Evolutionary conservation across 2,797 vertebrate species (phyloP).

Genomic region (Xiphophorus birchmanni): DNA sequence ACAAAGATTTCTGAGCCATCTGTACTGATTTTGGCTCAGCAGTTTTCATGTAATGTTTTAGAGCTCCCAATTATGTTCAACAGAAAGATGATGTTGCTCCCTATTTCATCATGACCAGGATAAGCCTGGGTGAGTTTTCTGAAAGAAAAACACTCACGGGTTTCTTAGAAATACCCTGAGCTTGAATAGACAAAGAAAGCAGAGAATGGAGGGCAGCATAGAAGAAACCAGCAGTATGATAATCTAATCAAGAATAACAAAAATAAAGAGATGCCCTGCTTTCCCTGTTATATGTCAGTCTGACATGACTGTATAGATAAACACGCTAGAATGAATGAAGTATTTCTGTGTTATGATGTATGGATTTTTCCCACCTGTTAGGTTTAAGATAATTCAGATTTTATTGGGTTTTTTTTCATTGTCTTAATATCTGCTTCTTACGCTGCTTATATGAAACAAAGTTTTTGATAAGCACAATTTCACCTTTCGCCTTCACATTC

Average conservation of each 20-base stretch:
- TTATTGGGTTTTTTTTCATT: neutral
- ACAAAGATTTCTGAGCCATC: neutral
- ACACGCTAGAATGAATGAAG: constrained; percentile 20
- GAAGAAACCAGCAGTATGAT: constrained; percentile 8
- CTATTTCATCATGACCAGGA: constrained; percentile 32
- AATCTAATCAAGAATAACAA: constrained; percentile 26
- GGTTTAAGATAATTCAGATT: neutral
- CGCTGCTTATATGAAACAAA: neutral
- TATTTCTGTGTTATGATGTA: constrained; percentile 32
- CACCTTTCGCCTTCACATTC: neutral
- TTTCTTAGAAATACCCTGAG: constrained; percentile 16
- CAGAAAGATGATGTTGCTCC: constrained; percentile 34
- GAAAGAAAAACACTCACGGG: constrained; percentile 5
- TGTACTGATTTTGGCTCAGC: neutral
- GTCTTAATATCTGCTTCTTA: neutral
- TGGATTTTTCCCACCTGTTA: neutral
- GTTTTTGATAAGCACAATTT: neutral
- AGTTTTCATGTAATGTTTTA: neutral
- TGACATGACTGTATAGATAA: constrained; percentile 20
- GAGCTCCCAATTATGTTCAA: constrained; percentile 27
- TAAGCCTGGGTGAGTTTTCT: constrained; percentile 24
- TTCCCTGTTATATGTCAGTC: constrained; percentile 7
- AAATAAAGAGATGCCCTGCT: neutral
- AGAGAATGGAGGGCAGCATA: neutral
- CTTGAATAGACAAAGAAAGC: constrained; percentile 8